Base-by-base conservation (phyloP, 1,140 invertebrate species). In the Mizuhopecten yessoensis region DNA sequence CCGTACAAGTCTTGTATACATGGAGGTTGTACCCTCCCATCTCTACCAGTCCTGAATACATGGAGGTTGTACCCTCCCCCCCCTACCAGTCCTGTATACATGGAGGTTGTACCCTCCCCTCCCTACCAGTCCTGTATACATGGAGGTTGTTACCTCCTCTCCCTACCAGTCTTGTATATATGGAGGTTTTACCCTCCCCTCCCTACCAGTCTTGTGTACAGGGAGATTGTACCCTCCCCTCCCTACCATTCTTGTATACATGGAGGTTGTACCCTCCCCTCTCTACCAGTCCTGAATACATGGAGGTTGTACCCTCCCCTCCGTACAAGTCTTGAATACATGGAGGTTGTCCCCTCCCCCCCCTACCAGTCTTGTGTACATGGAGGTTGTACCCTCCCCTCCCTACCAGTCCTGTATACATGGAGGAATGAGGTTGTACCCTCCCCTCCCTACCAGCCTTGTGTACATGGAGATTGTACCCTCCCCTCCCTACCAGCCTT, bases 171-270 rank as follows among this genome's bases (percentile, higher is more conserved):
- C 96, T 99, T 99, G 42, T 99, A 99, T 94, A 99, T 99, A 97
- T 99, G 99, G 88, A 99, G 99, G 97, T 99, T 99, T 96, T 99
- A 99, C 99, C 11, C 99, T 99, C 99, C 99, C 99, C 95, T 99
- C 99, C 9, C 99, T 97, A 99, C 99, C 9, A 99, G 20, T 20
- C 45, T 49, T 49, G 20, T 10, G 45, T 49, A 49, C 45, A 49
- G 11, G 20, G 20, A 15, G 20, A 20, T 49, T 49, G 20, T 99
- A 2, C 1, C 10, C 45, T 20, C 45, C 15, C 45, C 1, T 49
- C 20, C 10, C 11, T 20, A 49, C 11, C 45, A 49, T 17, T 20
- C 45, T 49, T 49, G 20, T 10, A 20, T 49, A 49, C 45, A 49
- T 49, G 20, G 20, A 15, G 20, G 45, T 49, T 49, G 20, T 49